phyloP scores from a whole-genome alignment of 2,797 vertebrate genomes.

The Poeciliopsis gracilis region DNA sequence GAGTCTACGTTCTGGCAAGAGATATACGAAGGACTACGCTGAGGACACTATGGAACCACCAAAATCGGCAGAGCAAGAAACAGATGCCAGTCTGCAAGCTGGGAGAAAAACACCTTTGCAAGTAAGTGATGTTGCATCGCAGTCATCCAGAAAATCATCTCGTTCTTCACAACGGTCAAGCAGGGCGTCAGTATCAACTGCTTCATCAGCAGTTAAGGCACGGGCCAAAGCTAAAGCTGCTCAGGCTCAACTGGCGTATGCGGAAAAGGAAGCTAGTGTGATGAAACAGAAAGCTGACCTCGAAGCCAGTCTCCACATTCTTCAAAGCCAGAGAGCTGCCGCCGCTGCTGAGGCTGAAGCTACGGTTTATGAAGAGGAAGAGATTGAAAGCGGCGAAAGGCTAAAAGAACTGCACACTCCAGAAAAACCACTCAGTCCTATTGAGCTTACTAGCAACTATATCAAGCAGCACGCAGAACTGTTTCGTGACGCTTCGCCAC shows the following conservation, averaged over 20 bases:
- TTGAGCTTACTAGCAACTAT: neutral
- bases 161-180: neutral
- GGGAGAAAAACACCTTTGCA: neutral
- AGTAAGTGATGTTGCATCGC: neutral
- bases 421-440: neutral
- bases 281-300: slow-evolving; percentile 1
- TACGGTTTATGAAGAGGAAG: neutral
- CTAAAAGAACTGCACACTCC: neutral
- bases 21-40: too few relatives aligned
- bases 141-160: neutral
- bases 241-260: neutral
- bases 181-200: neutral
- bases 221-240: neutral
- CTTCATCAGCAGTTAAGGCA: neutral
- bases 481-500: neutral
- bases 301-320: neutral
- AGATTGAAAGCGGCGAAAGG: neutral
- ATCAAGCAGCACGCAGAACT: neutral
- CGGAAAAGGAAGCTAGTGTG: neutral
- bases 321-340: neutral
- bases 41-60: too few relatives aligned
- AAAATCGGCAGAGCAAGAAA: neutral
- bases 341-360: neutral
- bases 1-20: too few relatives aligned
- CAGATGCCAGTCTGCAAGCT: too few relatives aligned